Evolutionary conservation across 2,797 vertebrate species (phyloP).

Genomic region (Myoxocephalus aenaeus): DNA sequence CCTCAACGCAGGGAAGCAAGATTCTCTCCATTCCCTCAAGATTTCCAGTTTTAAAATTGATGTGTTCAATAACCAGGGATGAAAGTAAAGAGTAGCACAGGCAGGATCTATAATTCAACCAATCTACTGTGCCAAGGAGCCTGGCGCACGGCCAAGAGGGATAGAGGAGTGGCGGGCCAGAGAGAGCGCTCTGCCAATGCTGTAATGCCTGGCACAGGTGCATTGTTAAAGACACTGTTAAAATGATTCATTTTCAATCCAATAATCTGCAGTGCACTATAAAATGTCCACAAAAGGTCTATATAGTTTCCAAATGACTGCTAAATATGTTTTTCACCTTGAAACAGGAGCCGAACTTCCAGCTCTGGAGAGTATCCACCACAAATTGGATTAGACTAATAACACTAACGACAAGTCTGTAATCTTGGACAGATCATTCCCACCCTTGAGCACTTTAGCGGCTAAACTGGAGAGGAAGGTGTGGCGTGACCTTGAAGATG

Average conservation of each 20-base stretch:
- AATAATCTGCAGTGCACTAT: conserved; percentile 70
- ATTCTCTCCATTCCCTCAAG: conserved; percentile 61
- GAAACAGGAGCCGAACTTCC: conserved; percentile 63
- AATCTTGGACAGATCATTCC: conserved; percentile 42
- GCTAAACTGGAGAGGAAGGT: conserved; percentile 17
- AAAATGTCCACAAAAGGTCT: conserved; percentile 72
- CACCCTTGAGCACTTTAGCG: conserved; percentile 22
- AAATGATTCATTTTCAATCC: conserved; percentile 79
- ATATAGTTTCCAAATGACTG: conserved; percentile 72
- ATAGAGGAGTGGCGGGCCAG: conserved; percentile 64
- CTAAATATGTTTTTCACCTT: conserved; percentile 77
- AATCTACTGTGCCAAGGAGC: conserved; percentile 66
- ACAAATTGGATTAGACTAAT: conserved; percentile 62
- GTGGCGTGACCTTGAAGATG: conserved; percentile 51
- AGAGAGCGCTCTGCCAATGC: conserved; percentile 65
- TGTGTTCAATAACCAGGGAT: conserved; percentile 61
- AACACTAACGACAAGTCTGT: conserved; percentile 40
- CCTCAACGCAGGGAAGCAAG: conserved; percentile 69
- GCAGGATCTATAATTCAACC: conserved; percentile 68
- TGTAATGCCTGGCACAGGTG: conserved; percentile 76
- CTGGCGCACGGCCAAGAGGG: conserved; percentile 66
- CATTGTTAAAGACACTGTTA: conserved; percentile 79
- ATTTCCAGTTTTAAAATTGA: conserved; percentile 63
- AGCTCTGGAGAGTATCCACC: conserved; percentile 56
- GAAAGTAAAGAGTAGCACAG: conserved; percentile 66